phyloP scores from a whole-genome alignment of 1,140 invertebrate genomes.

The Drosophila tani region DNA sequence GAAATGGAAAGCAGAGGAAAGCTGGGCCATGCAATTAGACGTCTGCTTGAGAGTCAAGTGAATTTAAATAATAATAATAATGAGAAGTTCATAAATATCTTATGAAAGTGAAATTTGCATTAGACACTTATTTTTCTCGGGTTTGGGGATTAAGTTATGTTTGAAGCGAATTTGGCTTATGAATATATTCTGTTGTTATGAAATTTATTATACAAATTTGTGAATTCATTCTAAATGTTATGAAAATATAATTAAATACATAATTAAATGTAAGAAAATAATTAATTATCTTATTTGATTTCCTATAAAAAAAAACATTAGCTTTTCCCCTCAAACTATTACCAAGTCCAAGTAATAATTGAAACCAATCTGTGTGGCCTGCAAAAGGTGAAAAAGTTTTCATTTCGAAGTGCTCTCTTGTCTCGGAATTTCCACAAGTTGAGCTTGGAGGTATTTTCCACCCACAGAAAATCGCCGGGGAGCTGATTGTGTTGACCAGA shows the following conservation, averaged over 20 bases:
- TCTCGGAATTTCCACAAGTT: not conserved
- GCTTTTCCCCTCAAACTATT: not conserved
- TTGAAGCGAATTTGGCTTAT: too few relatives aligned
- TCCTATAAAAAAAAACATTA: too few relatives aligned
- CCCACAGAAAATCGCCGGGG: slow-evolving; percentile 4
- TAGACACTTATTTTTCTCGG: not conserved
- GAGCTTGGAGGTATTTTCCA: not conserved
- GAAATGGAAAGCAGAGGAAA: slow-evolving; percentile 43
- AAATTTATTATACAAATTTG: not conserved
- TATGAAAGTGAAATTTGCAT: slow-evolving; percentile 32
- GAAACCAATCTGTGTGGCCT: not conserved
- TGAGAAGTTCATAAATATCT: slow-evolving; percentile 38
- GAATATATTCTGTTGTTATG: slow-evolving; percentile 1
- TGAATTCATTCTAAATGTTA: too few relatives aligned
- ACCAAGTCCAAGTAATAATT: not conserved
- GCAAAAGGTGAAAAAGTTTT: not conserved
- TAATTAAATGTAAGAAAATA: not conserved
- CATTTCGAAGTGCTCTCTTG: too few relatives aligned
- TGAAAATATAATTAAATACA: too few relatives aligned
- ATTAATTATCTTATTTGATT: too few relatives aligned
- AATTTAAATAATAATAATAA: slow-evolving; percentile 41
- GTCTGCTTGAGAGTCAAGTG: slow-evolving; percentile 21
- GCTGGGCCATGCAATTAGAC: slow-evolving; percentile 60
- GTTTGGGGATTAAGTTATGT: too few relatives aligned
- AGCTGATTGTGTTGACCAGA: slow-evolving; percentile 47